Percentiles rank a stretch among this genome's conserved stretches.
phyloP scores from a whole-genome alignment of 2,888 invertebrate genomes.

The Serrognathus titanus region DNA sequence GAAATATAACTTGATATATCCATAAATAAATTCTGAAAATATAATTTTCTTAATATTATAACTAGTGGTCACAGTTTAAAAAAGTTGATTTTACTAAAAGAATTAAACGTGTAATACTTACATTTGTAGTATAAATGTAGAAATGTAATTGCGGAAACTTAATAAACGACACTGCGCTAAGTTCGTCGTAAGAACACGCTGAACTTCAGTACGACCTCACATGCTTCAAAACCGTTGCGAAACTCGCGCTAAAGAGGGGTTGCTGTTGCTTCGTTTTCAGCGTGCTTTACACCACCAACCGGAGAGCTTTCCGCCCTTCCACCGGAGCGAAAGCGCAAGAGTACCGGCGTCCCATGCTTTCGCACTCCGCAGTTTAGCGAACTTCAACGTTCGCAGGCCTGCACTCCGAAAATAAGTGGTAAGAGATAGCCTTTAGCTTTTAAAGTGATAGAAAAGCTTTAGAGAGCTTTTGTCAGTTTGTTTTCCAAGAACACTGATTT shows the following conservation, averaged over 20 bases:
- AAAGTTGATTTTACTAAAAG: no score
- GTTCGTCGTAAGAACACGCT: no score
- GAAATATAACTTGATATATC: no score
- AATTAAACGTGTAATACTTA: no score
- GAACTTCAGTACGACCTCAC: neutral
- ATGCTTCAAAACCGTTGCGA: neutral
- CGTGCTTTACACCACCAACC: conserved; percentile 1
- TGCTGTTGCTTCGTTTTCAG: neutral
- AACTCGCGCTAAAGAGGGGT: neutral
- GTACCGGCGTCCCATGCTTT: neutral
- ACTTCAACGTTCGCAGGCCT: neutral
- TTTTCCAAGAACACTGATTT: neutral
- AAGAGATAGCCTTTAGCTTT: neutral
- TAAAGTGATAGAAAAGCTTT: neutral
- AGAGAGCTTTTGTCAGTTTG: neutral
- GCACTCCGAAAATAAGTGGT: neutral
- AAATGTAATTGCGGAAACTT: no score
- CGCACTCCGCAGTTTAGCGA: neutral
- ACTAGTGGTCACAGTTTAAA: no score
- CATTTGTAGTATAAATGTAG: no score
- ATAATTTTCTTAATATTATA: no score
- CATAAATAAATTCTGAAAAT: no score
- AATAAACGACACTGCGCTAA: no score
- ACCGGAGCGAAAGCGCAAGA: neutral
- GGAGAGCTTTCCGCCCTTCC: conserved; percentile 5